A percentile compares a stretch with the other conserved stretches of the same genome.
phyloP scores from a whole-genome alignment of 92 coral and sea anemone genomes.

The Meandrina meandrites region DNA sequence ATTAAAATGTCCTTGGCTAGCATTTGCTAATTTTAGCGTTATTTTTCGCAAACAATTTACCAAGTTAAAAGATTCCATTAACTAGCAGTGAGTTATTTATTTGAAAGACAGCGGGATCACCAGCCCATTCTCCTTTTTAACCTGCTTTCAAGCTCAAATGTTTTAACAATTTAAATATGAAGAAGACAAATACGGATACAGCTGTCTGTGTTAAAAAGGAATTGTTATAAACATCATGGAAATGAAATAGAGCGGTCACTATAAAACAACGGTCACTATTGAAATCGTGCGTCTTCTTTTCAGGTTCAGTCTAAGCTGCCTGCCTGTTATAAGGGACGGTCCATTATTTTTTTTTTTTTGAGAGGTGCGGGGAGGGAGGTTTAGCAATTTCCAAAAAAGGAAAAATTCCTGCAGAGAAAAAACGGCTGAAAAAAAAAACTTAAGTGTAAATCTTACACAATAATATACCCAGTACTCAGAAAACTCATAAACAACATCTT shows the following conservation, averaged over 20 bases:
- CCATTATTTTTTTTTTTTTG: too few species aligned
- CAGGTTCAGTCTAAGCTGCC: too few species aligned
- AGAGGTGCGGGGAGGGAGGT: too few species aligned
- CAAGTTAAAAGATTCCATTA: background rate
- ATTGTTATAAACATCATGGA: background rate
- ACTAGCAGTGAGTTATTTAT: background rate
- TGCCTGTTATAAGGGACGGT: too few species aligned
- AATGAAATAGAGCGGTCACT: background rate
- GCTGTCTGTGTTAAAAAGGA: background rate
- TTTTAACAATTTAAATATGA: background rate
- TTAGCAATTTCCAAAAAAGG: too few species aligned
- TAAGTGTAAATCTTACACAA: too few species aligned
- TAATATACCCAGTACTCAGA: too few species aligned
- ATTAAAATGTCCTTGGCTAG: background rate
- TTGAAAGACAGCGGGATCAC: background rate
- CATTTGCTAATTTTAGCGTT: background rate
- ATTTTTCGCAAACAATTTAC: background rate
- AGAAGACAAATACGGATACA: background rate
- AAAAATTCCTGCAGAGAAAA: too few species aligned
- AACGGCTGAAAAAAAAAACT: too few species aligned
- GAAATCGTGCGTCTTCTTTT: too few species aligned
- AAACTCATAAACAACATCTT: too few species aligned
- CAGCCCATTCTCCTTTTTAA: background rate
- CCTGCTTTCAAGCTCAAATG: background rate
- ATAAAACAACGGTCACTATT: too few species aligned